phyloP scores from a whole-genome alignment of 2,113 vertebrate species.

The Danionella cerebrum region DNA sequence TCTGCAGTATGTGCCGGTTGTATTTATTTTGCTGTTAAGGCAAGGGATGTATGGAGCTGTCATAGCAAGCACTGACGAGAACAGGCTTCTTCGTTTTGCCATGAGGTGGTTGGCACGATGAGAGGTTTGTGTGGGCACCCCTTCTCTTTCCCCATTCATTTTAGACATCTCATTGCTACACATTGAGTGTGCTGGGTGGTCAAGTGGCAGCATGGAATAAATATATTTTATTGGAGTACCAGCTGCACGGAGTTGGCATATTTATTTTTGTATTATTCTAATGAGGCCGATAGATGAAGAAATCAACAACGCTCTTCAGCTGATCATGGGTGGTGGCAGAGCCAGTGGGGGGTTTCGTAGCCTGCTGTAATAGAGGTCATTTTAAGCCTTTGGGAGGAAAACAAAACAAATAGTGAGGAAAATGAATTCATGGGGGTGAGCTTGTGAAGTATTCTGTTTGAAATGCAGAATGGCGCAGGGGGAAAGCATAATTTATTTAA shows the following conservation, averaged over 20 bases:
- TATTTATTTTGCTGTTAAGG: neutral
- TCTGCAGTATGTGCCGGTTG: neutral
- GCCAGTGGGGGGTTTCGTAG: neutral
- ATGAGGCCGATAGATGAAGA: slow-evolving; percentile 21
- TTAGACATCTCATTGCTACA: neutral
- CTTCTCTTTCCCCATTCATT: neutral
- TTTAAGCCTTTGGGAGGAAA: slow-evolving; percentile 23
- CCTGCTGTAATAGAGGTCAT: slow-evolving; percentile 32
- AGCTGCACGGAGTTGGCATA: slow-evolving; percentile 13
- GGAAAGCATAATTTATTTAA: slow-evolving; percentile 10
- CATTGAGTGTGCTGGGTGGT: slow-evolving; percentile 22
- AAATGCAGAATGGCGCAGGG: neutral
- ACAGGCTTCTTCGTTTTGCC: slow-evolving; percentile 22
- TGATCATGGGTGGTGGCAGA: slow-evolving; percentile 3
- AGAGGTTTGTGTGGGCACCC: slow-evolving; percentile 22
- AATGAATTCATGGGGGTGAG: slow-evolving; percentile 37
- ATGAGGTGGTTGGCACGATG: slow-evolving; percentile 1
- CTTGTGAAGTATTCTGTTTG: slow-evolving; percentile 23
- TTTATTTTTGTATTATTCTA: slow-evolving; percentile 39
- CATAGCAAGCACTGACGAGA: slow-evolving; percentile 3
- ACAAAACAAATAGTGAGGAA: slow-evolving; percentile 24
- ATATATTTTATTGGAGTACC: slow-evolving; percentile 21
- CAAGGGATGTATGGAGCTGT: neutral
- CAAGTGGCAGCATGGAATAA: slow-evolving; percentile 31
- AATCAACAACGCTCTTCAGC: slow-evolving; percentile 27